These are phyloP conservation scores for Calypte anna DNA, from an alignment of 2,113 vertebrate genomes.

Conservation along the genomic window DNA sequence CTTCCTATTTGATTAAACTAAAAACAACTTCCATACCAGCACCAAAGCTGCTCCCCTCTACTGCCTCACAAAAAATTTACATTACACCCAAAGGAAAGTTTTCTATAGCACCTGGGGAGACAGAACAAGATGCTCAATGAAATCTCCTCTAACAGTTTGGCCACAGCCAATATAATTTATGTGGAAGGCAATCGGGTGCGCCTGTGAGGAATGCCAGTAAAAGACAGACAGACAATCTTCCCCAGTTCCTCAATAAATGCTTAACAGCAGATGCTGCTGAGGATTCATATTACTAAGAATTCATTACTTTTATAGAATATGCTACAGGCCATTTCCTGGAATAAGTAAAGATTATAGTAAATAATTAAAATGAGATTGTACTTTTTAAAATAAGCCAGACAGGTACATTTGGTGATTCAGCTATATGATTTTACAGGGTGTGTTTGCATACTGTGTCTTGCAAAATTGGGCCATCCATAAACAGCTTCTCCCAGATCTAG, in stretches of 20 bases:
- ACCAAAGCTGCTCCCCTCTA: background rate
- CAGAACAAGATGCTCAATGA: background rate
- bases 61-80: background rate
- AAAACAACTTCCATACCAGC: background rate
- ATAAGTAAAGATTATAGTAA: constrained; percentile 33
- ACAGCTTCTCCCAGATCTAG: constrained; percentile 10
- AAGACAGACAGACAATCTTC: constrained; percentile 1
- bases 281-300: constrained; percentile 16
- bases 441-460: constrained; percentile 45
- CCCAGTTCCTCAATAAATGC: constrained; percentile 23
- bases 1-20: background rate
- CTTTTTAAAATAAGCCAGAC: constrained; percentile 42
- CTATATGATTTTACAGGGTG: constrained; percentile 13
- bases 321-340: constrained; percentile 37
- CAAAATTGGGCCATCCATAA: constrained; percentile 47
- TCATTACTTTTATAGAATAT: constrained; percentile 27
- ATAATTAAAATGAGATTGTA: constrained; percentile 53
- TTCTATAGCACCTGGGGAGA: background rate
- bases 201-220: background rate
- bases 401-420: constrained; percentile 43
- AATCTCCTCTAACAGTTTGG: background rate
- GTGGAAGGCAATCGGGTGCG: background rate
- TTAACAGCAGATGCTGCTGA: constrained; percentile 26
- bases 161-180: background rate
- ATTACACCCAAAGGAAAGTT: background rate